Evolutionary conservation across 2,113 vertebrate species (phyloP), one percentile per base, ranked within the genome.

Genomic region (Phalacrocorax carbo): DNA sequence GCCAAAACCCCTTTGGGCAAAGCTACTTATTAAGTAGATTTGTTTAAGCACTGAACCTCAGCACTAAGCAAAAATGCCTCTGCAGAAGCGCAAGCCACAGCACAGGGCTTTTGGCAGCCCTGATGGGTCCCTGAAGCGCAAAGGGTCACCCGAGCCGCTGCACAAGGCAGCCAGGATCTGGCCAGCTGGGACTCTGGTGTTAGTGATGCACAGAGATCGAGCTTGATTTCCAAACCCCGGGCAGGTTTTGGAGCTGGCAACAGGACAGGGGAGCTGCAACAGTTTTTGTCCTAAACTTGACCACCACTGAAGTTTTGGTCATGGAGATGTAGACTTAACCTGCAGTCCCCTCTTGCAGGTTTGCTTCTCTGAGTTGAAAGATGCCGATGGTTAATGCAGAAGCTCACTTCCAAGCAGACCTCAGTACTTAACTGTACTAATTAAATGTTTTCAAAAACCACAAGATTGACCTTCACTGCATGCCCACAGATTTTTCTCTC

Each of bases 401-500:
- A 85, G 77, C 72, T 95, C 44, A 11, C 71, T 95, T 81, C 70
- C 66, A 23, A 69, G 94, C 73, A 52, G 91, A 58, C 83, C 82
- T 95, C 54, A 34, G 32, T 92, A 46, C 83, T 95, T 96, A 87
- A 65, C 95, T 0, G 0, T 76, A 69, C 94, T 95, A 97, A 96
- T 95, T 94, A 93, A 97, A 88, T 77, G 89, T 86, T 94, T 96
- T 96, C 62, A 85, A 20, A 97, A 96, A 23, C 95, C 96, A 73
- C 96, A 96, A 79, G 97, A 82, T n/a, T 91, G 95, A 96, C 95
- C 95, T 95, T 95, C 88, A 2, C 94, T 91, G 91, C 95, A 64
- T 94, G 96, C 96, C 95, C 94, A 89, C 96, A 90, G 93, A 82
- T 93, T 96, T 97, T 87, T 82, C 68, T 87, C 87, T 94, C 82